Conservation (phyloP, 2,888 invertebrate genomes). For the Ophioninae sp. region DNA sequence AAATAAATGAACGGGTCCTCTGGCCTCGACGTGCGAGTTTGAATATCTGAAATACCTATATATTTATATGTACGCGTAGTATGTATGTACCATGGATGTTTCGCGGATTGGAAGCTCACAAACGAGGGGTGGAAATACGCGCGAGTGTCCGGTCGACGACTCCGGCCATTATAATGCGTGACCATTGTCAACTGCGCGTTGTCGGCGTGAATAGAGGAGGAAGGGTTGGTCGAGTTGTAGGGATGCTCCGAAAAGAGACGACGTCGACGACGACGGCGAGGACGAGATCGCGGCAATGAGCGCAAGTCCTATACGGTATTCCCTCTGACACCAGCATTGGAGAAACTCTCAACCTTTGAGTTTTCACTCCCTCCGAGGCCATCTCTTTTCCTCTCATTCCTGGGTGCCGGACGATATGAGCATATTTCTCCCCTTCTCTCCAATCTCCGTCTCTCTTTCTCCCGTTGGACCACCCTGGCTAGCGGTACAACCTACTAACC, state of each 20-base stretch:
- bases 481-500: conserved; percentile 28
- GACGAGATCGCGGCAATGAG: conserved; percentile 57
- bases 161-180: conserved; percentile 78
- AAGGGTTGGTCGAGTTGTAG: conserved; percentile 32
- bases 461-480: neutral
- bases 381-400: neutral
- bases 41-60: conserved; percentile 22
- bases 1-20: conserved; percentile 56
- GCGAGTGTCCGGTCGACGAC: conserved; percentile 55
- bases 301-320: conserved; percentile 45
- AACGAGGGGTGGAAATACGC: conserved; percentile 39
- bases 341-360: conserved; percentile 66
- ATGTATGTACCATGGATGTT: conserved; percentile 27
- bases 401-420: conserved; percentile 73
- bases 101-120: conserved; percentile 45
- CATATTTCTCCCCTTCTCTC: conserved; percentile 75
- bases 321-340: conserved; percentile 48
- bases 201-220: conserved; percentile 47
- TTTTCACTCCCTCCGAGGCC: conserved; percentile 50
- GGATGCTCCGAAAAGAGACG: conserved; percentile 51
- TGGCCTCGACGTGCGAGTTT: conserved; percentile 36
- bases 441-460: conserved; percentile 32
- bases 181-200: conserved; percentile 74
- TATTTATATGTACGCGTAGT: neutral
- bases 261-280: conserved; percentile 56